Conservation (phyloP, 2,797 vertebrate genomes). For the Nasua narica region DNA sequence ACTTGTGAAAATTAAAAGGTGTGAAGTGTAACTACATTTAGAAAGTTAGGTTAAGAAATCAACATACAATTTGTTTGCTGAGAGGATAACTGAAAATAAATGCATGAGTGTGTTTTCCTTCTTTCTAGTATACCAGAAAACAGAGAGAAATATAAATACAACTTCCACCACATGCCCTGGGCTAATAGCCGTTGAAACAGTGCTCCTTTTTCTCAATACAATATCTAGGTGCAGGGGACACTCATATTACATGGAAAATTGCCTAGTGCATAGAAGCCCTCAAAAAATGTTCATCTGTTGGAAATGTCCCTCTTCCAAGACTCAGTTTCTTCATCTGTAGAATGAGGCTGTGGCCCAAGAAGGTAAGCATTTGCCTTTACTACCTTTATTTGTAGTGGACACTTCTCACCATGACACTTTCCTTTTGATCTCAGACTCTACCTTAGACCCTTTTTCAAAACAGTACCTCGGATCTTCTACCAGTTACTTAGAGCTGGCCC, state of each 20-base stretch:
- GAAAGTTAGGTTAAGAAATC: conserved; percentile 8
- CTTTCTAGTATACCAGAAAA: neutral
- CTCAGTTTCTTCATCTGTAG: neutral
- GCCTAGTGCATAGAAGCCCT: neutral
- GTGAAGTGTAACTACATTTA: neutral
- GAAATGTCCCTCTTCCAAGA: neutral
- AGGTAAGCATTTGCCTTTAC: neutral
- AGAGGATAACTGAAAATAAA: conserved; percentile 20
- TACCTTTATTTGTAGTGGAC: neutral
- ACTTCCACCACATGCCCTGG: neutral
- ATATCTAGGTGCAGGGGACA: neutral
- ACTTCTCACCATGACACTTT: neutral
- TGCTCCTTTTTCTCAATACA: neutral
- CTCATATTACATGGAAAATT: neutral
- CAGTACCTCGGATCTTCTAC: neutral
- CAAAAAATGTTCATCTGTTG: neutral
- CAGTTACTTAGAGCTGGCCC: neutral
- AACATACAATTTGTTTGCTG: conserved; percentile 17
- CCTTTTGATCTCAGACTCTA: neutral
- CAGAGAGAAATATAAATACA: neutral
- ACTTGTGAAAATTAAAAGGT: conserved; percentile 16
- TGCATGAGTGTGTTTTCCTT: neutral
- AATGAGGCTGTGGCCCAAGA: neutral
- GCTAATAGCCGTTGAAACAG: neutral
- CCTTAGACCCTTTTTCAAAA: neutral